phyloP scores from a whole-genome alignment of 2,888 invertebrate genomes.

The Chloroclysta siterata region DNA sequence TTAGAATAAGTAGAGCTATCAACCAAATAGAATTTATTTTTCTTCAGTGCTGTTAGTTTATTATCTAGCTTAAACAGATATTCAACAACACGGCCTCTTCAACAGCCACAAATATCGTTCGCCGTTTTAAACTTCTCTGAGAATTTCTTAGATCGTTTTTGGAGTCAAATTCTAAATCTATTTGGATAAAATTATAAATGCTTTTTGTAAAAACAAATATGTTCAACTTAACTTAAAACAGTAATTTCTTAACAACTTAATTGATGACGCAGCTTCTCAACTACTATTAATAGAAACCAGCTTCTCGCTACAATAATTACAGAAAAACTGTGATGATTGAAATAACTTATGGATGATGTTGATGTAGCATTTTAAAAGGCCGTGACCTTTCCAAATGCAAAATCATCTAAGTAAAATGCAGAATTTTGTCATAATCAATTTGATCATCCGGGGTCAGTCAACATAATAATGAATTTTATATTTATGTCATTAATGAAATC shows the following conservation, averaged over 20 bases:
- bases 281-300: not conserved
- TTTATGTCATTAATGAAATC: constrained; percentile 8
- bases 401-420: constrained; percentile 18
- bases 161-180: no score
- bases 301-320: not conserved
- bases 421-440: constrained; percentile 23
- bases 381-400: constrained; percentile 4
- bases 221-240: not conserved
- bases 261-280: not conserved
- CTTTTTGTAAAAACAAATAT: not conserved
- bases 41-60: not conserved
- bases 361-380: constrained; percentile 21
- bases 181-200: not conserved
- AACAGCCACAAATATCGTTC: no score
- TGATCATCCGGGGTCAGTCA: constrained; percentile 20
- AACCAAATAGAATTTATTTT: not conserved
- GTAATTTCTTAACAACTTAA: not conserved
- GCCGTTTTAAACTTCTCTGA: no score
- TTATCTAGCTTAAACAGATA: no score
- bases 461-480: constrained; percentile 8
- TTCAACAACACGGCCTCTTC: no score
- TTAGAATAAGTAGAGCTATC: constrained; percentile 3
- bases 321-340: not conserved
- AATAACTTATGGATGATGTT: not conserved
- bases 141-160: no score